These are phyloP conservation scores for Siniperca knerii DNA, from an alignment of 2,113 vertebrate genomes.

Conservation along the genomic window DNA sequence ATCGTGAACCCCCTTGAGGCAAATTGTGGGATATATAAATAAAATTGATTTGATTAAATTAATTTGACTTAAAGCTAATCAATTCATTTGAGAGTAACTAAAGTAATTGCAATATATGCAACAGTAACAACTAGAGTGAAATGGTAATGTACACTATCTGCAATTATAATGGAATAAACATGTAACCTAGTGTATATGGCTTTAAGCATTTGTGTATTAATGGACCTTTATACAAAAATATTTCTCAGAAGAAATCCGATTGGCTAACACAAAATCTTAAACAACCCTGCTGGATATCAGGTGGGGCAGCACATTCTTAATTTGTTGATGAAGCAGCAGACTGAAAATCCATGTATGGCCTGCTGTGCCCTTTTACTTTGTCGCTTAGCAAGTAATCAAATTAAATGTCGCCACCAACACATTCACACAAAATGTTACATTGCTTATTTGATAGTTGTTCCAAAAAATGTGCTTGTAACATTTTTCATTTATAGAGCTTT, in stretches of 20 bases:
- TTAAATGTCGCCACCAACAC: conserved; percentile 16
- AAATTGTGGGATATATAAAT: neutral
- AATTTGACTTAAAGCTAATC: neutral
- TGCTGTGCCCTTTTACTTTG: conserved; percentile 45
- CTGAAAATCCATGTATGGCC: conserved; percentile 58
- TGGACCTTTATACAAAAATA: neutral
- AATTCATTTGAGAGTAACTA: neutral
- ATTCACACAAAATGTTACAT: too few species aligned
- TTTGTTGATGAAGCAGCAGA: conserved; percentile 41
- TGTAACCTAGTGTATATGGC: neutral
- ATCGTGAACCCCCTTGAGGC: neutral
- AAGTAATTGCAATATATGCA: neutral
- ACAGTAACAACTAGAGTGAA: neutral
- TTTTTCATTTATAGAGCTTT: neutral
- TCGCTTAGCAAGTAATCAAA: conserved; percentile 21
- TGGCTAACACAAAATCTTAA: neutral
- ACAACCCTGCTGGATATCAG: conserved; percentile 20
- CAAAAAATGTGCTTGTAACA: neutral
- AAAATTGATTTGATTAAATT: neutral
- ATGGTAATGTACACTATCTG: neutral
- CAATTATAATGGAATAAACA: neutral
- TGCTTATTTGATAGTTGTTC: neutral
- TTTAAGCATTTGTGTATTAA: neutral
- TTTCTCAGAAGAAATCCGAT: neutral
- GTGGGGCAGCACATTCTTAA: conserved; percentile 23